Conservation (phyloP, 2,888 invertebrate species). For the Drosophila falleni region DNA sequence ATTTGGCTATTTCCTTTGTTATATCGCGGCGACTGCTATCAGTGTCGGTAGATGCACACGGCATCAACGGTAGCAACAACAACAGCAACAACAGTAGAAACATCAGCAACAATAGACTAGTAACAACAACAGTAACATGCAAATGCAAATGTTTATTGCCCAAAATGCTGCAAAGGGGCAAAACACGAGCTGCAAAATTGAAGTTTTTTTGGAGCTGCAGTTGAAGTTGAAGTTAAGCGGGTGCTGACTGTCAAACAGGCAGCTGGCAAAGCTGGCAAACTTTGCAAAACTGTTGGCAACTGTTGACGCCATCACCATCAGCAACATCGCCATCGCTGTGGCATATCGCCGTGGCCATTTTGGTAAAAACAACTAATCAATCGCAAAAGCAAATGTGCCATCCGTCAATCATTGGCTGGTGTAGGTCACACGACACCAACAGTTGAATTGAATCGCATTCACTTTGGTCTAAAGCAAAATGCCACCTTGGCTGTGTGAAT, state of each 20-base stretch:
- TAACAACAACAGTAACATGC: conserved; percentile 55
- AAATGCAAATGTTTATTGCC: conserved; percentile 78
- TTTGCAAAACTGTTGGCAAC: neutral
- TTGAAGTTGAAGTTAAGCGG: conserved; percentile 63
- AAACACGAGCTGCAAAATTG: conserved; percentile 34
- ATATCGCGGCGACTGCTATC: conserved; percentile 66
- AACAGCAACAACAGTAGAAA: conserved; percentile 35
- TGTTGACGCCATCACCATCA: conserved; percentile 4
- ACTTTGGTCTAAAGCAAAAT: conserved; percentile 70
- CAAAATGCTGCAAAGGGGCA: conserved; percentile 48
- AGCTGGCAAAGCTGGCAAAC: conserved; percentile 19
- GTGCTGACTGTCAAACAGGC: conserved; percentile 70
- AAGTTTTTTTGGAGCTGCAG: conserved; percentile 20
- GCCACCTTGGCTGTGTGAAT: conserved; percentile 81
- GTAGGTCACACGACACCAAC: conserved; percentile 78
- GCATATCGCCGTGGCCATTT: conserved; percentile 70
- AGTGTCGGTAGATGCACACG: conserved; percentile 83
- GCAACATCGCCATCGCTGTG: conserved; percentile 26
- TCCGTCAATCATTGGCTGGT: conserved; percentile 79
- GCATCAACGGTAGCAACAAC: conserved; percentile 55
- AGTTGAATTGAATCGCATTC: conserved; percentile 71
- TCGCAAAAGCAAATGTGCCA: conserved; percentile 76
- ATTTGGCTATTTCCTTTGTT: conserved; percentile 73
- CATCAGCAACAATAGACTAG: conserved; percentile 17
- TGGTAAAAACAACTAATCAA: conserved; percentile 82